These are phyloP conservation scores for Dendrolimus kikuchii DNA, from an alignment of 1,140 invertebrate genomes.

Conservation along the genomic window DNA sequence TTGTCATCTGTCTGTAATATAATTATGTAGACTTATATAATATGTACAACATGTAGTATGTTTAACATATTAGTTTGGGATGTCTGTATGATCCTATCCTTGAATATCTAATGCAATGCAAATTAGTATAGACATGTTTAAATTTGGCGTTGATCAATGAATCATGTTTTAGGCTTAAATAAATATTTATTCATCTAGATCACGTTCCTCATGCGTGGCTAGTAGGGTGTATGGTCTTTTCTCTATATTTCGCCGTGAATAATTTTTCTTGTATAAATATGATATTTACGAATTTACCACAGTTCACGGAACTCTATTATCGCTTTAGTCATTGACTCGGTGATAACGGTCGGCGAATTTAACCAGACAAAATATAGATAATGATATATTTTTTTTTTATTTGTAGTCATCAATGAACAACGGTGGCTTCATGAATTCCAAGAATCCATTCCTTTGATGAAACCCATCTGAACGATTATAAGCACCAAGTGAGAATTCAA, in stretches of 20 bases:
- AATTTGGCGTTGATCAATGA: constrained; percentile 7
- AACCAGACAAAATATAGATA: too few species aligned
- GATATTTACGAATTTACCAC: constrained; percentile 1
- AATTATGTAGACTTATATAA: too few species aligned
- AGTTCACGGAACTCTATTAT: constrained; percentile 11
- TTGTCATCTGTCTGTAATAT: too few species aligned
- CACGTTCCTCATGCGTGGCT: not conserved
- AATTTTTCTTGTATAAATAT: not conserved
- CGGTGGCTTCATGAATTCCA: constrained; percentile 48
- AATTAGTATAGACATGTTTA: constrained; percentile 5
- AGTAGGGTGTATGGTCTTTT: not conserved
- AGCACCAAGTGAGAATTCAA: constrained; percentile 24
- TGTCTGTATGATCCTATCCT: not conserved
- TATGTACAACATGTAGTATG: too few species aligned
- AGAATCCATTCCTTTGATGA: constrained; percentile 63
- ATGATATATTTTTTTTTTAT: constrained; percentile 25
- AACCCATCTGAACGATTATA: constrained; percentile 8
- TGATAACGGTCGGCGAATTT: too few species aligned
- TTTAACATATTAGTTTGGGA: too few species aligned
- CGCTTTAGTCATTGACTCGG: not conserved
- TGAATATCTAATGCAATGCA: not conserved
- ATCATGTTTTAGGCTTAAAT: constrained; percentile 2
- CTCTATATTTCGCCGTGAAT: too few species aligned
- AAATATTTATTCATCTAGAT: not conserved
- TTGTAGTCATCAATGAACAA: constrained; percentile 48